A percentile compares a stretch with the other conserved stretches of the same genome.
These are phyloP conservation scores for Pedicia rivosa DNA, from an alignment of 2,888 invertebrate species.

Conservation along the genomic window DNA sequence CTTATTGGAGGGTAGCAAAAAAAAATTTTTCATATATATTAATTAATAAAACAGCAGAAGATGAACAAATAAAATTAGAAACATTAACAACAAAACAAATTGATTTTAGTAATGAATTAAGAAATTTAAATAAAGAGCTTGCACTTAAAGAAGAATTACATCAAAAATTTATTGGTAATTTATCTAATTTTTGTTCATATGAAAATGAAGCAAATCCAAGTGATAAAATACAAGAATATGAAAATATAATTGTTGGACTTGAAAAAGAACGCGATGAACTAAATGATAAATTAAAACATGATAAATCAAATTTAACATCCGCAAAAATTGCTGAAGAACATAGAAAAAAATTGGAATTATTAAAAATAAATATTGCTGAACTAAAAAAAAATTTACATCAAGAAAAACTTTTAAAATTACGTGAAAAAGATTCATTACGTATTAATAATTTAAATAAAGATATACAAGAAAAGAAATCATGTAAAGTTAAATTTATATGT, in stretches of 20 bases:
- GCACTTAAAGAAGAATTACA: slow-evolving; percentile 26
- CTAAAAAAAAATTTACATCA: slow-evolving; percentile 57
- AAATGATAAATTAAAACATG: slow-evolving; percentile 46
- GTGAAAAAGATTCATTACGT: slow-evolving; percentile 65
- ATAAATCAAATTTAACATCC: slow-evolving; percentile 38
- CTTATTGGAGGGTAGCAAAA: no score
- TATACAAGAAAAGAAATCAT: slow-evolving; percentile 59
- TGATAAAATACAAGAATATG: slow-evolving; percentile 43
- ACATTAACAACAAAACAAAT: slow-evolving; percentile 32
- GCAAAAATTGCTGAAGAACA: slow-evolving; percentile 57
- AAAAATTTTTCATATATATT: no score
- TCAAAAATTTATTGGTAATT: slow-evolving; percentile 23
- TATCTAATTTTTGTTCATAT: slow-evolving; percentile 17
- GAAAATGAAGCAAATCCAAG: slow-evolving; percentile 30
- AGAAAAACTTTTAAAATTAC: slow-evolving; percentile 46
- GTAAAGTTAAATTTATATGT: slow-evolving; percentile 63
- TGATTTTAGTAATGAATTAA: slow-evolving; percentile 46
- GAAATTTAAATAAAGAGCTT: slow-evolving; percentile 37
- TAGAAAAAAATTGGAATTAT: slow-evolving; percentile 54
- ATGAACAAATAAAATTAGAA: slow-evolving; percentile 15
- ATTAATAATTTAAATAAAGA: slow-evolving; percentile 58
- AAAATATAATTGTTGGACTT: slow-evolving; percentile 48
- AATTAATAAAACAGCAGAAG: not conserved
- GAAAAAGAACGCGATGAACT: slow-evolving; percentile 63
- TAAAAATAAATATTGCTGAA: slow-evolving; percentile 59